Base-by-base conservation (phyloP, 2,888 invertebrate genomes). In the Tyria jacobaeae region DNA sequence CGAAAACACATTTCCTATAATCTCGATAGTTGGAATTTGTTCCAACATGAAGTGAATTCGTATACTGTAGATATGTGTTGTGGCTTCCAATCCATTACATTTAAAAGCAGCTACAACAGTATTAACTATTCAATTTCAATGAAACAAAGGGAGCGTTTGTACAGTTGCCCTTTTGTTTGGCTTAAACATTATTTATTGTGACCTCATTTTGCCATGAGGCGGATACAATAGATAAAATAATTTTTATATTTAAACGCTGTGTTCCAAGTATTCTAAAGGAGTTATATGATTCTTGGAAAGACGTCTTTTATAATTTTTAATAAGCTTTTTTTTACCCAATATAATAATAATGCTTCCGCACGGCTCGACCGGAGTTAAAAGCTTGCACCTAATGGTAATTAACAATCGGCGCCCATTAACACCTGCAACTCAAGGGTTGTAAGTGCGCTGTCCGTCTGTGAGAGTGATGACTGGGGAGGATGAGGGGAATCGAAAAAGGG, bases 71-170 rank as follows among this genome's bases (percentile, higher is more conserved):
- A n/a, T n/a, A n/a, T n/a, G n/a, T 2, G 47, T 48, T 25, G 48
- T 15, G 25, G 48, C 48, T 48, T 48, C 25, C 15, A 7, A 15
- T 48, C 24, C 14, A 50, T 34, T 37, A 25, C 9, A 37, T 4
- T 1, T 37, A 25, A 15, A 52, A 4, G 12, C 15, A 37, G 52
- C 3, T 15, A 35, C 37, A 25, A 6, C 37, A 37, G 37, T 37
- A 52, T 37, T 25, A 52, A 37, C 35, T 7, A 24, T 52, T 52
- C 24, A 52, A 52, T 52, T 52, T 35, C 9, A 37, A 52, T 15
- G 3, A 35, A 48, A 52, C 37, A 52, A 52, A 52, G n/a, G 4
- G 0, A 24, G n/a, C 15, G 25, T 37, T n/a, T 37, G 12, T 52
- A 15, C 7, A 15, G 37, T 37, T 7, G 52, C 25, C 52, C 37